phyloP scores from a whole-genome alignment of 2,888 invertebrate genomes.

The Dolichomitus sp. region DNA sequence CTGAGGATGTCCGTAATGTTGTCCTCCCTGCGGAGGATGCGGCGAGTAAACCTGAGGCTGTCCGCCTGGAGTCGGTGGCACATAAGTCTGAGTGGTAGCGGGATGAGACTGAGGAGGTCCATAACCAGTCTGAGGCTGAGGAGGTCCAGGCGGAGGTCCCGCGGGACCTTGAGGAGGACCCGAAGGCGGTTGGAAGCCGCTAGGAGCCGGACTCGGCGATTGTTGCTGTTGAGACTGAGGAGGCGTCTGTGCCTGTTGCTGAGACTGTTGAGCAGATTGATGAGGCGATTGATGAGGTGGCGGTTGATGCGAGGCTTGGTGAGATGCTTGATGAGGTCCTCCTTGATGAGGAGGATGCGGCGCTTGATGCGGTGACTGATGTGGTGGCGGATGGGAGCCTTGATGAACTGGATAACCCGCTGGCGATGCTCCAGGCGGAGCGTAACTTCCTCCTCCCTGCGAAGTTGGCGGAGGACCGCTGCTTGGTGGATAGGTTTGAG shows the following conservation, averaged over 20 bases:
- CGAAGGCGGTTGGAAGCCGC: conserved; percentile 86
- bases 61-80: conserved; percentile 83
- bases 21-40: conserved; percentile 87
- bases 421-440: conserved; percentile 89
- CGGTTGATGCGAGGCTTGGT: conserved; percentile 79
- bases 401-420: conserved; percentile 88
- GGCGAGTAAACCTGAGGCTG: conserved; percentile 88
- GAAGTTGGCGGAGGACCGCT: conserved; percentile 83
- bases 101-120: conserved; percentile 88
- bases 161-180: conserved; percentile 84
- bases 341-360: conserved; percentile 82
- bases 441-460: conserved; percentile 83
- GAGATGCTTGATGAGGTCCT: conserved; percentile 77
- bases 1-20: conserved; percentile 88
- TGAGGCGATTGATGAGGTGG: conserved; percentile 85
- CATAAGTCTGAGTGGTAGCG: conserved; percentile 85
- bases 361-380: conserved; percentile 82
- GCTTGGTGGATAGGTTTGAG: conserved; percentile 89
- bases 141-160: conserved; percentile 80
- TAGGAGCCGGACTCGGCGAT: conserved; percentile 87
- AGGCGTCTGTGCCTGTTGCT: conserved; percentile 72
- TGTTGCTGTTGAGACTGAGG: conserved; percentile 81
- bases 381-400: conserved; percentile 83
- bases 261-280: conserved; percentile 87
- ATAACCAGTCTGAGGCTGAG: conserved; percentile 85